phyloP scores from a whole-genome alignment of 2,113 vertebrate species.

The Tachysurus fulvidraco region DNA sequence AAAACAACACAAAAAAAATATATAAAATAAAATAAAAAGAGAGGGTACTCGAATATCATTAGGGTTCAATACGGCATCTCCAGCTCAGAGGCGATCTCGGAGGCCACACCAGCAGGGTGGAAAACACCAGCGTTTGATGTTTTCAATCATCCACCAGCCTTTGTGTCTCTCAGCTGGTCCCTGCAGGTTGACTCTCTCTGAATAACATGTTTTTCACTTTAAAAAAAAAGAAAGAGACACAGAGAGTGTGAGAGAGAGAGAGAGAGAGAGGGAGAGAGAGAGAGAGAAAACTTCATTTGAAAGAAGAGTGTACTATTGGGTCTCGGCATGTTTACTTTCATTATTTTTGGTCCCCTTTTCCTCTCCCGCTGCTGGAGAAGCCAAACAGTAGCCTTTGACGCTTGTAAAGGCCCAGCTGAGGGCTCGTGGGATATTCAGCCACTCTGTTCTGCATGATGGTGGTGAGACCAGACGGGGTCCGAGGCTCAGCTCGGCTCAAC shows the following conservation, averaged over 20 bases:
- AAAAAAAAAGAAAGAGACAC: slow-evolving; percentile 65
- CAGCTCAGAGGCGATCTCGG: slow-evolving; percentile 73
- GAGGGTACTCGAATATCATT: slow-evolving; percentile 67
- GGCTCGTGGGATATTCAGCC: slow-evolving; percentile 41
- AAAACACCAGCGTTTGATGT: slow-evolving; percentile 75
- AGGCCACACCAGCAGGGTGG: slow-evolving; percentile 64
- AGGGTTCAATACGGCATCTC: slow-evolving; percentile 65
- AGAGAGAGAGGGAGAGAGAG: slow-evolving; percentile 48
- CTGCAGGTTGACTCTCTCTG: slow-evolving; percentile 67
- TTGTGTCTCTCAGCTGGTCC: slow-evolving; percentile 75
- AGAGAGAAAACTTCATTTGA: slow-evolving; percentile 76
- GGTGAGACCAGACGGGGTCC: slow-evolving; percentile 22
- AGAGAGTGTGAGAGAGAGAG: slow-evolving; percentile 56
- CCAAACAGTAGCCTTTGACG: slow-evolving; percentile 67
- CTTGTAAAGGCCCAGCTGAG: slow-evolving; percentile 41
- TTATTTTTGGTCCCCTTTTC: slow-evolving; percentile 60
- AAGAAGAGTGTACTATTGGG: slow-evolving; percentile 69
- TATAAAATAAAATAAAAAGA: slow-evolving; percentile 37
- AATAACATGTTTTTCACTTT: slow-evolving; percentile 77
- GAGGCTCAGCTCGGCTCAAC: slow-evolving; percentile 36
- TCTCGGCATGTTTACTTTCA: slow-evolving; percentile 77
- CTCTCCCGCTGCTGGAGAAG: slow-evolving; percentile 63
- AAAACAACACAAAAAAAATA: slow-evolving; percentile 63
- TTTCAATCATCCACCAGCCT: slow-evolving; percentile 79
- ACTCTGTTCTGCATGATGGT: slow-evolving; percentile 18